Conservation (phyloP, 2,888 invertebrate species). For the Hirtodrosophila cameraria region DNA sequence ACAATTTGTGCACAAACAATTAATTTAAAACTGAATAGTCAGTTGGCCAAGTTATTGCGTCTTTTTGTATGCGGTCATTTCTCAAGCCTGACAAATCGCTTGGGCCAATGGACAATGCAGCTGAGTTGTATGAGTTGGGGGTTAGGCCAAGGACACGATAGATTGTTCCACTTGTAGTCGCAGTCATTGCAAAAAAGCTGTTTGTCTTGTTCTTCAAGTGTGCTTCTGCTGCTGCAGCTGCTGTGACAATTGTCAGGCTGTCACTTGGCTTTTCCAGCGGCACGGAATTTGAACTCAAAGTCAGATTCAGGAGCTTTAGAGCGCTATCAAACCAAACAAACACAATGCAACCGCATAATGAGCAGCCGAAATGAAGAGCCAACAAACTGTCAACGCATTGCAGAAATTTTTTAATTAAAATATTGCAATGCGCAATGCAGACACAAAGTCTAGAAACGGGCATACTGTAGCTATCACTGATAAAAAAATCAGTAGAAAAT, state of each 20-base stretch:
- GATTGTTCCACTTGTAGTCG: conserved; percentile 17
- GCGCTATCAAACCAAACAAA: conserved; percentile 35
- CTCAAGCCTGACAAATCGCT: conserved; percentile 70
- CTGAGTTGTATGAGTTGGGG: not conserved
- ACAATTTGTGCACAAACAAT: conserved; percentile 60
- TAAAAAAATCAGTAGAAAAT: too few relatives aligned
- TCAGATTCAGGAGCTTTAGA: conserved; percentile 6
- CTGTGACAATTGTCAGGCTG: conserved; percentile 69
- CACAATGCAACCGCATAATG: conserved; percentile 58
- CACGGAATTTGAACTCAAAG: conserved; percentile 16
- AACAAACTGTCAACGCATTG: conserved; percentile 52
- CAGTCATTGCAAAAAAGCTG: conserved; percentile 33
- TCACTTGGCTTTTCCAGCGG: conserved; percentile 40
- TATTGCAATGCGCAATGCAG: conserved; percentile 60
- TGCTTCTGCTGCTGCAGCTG: too few relatives aligned
- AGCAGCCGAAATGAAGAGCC: conserved; percentile 44
- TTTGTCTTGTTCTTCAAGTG: conserved; percentile 55
- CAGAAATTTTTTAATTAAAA: conserved; percentile 74
- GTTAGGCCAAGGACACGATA: conserved; percentile 16
- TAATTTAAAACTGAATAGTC: conserved; percentile 58
- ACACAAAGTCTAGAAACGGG: conserved; percentile 12
- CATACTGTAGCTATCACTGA: too few relatives aligned
- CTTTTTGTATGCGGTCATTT: conserved; percentile 58
- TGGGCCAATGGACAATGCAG: conserved; percentile 16
- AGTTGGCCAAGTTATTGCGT: conserved; percentile 55